These are phyloP conservation scores for Myotis brandtii DNA, from an alignment of 2,113 vertebrate genomes.

Conservation along the genomic window DNA sequence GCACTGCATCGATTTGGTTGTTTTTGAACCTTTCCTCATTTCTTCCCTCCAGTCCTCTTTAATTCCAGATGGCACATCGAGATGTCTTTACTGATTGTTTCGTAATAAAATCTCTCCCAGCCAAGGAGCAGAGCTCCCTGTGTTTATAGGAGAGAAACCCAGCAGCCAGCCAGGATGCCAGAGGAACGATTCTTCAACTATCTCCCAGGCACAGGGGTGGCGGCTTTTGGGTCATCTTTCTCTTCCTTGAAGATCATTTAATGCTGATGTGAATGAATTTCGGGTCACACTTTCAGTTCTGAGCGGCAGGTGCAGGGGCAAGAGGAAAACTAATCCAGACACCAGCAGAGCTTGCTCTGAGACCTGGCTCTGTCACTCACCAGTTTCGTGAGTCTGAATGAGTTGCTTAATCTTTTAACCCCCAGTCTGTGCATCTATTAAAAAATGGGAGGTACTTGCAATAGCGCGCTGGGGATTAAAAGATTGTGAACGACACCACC, in stretches of 20 bases:
- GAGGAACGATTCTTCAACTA: background rate
- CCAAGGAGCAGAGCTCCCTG: slow-evolving; percentile 13
- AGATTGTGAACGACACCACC: background rate
- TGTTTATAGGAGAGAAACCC: background rate
- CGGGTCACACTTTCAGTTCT: background rate
- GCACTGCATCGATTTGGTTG: slow-evolving; percentile 61
- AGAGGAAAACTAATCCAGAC: background rate
- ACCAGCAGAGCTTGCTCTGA: background rate
- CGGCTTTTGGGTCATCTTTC: background rate
- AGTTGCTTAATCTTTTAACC: background rate
- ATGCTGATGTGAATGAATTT: background rate
- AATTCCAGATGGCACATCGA: slow-evolving; percentile 65
- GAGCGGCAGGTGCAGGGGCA: background rate
- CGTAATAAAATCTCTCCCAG: slow-evolving; percentile 64
- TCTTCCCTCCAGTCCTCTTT: slow-evolving; percentile 63
- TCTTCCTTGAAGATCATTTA: background rate
- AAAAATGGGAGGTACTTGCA: background rate
- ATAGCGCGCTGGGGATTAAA: background rate
- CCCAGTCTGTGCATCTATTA: background rate
- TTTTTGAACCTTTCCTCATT: slow-evolving; percentile 75
- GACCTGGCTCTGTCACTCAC: background rate
- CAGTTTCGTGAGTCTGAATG: background rate
- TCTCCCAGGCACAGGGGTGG: background rate
- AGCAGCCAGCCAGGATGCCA: background rate
- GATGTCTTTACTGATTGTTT: slow-evolving; percentile 61